These are phyloP conservation scores for Cyprinus carpio DNA, from an alignment of 2,113 vertebrate species.

Conservation along the genomic window DNA sequence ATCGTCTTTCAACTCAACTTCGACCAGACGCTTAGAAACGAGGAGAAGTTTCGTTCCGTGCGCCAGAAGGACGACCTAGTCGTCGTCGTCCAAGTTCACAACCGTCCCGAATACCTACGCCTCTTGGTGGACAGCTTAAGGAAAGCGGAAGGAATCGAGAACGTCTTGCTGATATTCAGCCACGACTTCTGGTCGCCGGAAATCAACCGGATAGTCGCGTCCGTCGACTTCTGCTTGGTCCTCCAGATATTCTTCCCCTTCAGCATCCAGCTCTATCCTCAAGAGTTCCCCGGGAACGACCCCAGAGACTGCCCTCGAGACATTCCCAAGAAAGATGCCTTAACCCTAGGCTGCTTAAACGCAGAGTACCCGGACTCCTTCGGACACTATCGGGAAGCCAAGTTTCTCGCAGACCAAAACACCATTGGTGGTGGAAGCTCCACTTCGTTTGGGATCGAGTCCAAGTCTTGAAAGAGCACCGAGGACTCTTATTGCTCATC, in stretches of 20 bases:
- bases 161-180: constrained; percentile 91
- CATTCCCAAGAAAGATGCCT: constrained; percentile 84
- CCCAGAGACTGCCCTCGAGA: constrained; percentile 93
- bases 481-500: constrained; percentile 85
- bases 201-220: constrained; percentile 86
- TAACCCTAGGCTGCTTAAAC: constrained; percentile 91
- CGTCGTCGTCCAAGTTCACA: constrained; percentile 92
- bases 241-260: constrained; percentile 98
- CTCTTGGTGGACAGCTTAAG: constrained; percentile 88
- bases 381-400: constrained; percentile 95
- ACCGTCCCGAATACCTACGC: constrained; percentile 88
- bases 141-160: constrained; percentile 79
- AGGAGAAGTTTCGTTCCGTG: constrained; percentile 71
- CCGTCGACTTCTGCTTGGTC: constrained; percentile 91
- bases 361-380: constrained; percentile 96
- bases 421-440: constrained; percentile 99
- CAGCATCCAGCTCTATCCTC: constrained; percentile 94
- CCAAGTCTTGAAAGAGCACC: constrained; percentile 80
- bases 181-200: constrained; percentile 94
- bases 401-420: constrained; percentile 98
- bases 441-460: constrained; percentile 96
- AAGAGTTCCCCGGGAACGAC: constrained; percentile 93
- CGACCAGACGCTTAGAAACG: constrained; percentile 88
- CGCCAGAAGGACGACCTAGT: constrained; percentile 79
- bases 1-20: constrained; percentile 96